Evolutionary conservation across 2,113 vertebrate species (phyloP).

Genomic region (Nannospalax galili): DNA sequence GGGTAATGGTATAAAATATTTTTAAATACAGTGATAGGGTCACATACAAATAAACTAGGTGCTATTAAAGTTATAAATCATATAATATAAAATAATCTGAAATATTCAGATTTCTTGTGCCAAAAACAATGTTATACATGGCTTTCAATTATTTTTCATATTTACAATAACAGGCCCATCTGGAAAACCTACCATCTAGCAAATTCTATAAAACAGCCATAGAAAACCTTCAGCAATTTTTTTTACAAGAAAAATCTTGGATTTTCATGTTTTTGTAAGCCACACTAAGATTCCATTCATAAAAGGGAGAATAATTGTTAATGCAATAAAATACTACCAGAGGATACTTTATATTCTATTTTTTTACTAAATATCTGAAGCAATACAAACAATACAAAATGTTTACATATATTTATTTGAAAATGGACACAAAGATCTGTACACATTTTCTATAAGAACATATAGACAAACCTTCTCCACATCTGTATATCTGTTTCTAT

Average conservation of each 20-base stretch:
- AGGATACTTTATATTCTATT: slow-evolving; percentile 41
- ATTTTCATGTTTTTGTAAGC: slow-evolving; percentile 15
- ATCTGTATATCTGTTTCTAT: slow-evolving; percentile 99
- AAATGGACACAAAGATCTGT: slow-evolving; percentile 16
- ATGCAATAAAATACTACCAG: background rate
- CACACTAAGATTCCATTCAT: background rate
- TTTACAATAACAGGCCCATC: background rate
- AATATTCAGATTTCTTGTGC: background rate
- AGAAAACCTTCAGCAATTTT: background rate
- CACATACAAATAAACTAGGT: background rate
- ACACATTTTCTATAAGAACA: background rate
- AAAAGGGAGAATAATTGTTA: slow-evolving; percentile 24
- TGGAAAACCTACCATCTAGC: background rate
- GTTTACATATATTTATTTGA: slow-evolving; percentile 14
- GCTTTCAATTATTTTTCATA: background rate
- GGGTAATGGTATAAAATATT: background rate
- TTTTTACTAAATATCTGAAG: slow-evolving; percentile 36
- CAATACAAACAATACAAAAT: slow-evolving; percentile 43
- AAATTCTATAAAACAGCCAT: slow-evolving; percentile 37
- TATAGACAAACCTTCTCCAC: slow-evolving; percentile 94
- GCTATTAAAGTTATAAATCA: slow-evolving; percentile 55
- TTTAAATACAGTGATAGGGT: slow-evolving; percentile 33
- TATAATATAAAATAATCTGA: background rate
- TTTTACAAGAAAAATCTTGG: slow-evolving; percentile 27
- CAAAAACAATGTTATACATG: slow-evolving; percentile 16